Evolutionary conservation across 2,797 vertebrate species (phyloP).

Genomic region (Silurus lanzhouensis): DNA sequence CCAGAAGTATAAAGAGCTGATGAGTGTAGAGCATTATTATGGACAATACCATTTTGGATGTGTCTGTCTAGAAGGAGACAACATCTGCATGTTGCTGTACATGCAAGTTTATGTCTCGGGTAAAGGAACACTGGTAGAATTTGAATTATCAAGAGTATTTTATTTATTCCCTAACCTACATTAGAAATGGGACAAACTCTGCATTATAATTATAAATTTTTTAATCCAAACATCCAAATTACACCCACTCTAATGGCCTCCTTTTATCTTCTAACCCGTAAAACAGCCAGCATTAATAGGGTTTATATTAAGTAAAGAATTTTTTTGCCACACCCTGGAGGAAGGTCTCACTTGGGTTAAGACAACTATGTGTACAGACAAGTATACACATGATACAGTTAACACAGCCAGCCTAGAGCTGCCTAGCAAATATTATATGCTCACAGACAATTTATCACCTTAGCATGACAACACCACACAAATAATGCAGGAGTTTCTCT

Average conservation of each 20-base stretch:
- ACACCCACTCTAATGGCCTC: neutral
- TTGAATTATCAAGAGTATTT: too few relatives aligned
- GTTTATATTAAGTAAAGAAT: constrained; percentile 6
- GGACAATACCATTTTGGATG: neutral
- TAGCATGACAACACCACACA: neutral
- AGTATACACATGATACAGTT: constrained; percentile 39
- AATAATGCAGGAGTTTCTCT: neutral
- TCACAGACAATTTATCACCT: neutral
- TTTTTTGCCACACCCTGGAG: constrained; percentile 37
- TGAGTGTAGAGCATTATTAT: neutral
- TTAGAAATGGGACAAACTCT: neutral
- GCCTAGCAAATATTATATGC: neutral
- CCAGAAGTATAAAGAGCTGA: neutral
- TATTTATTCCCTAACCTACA: neutral
- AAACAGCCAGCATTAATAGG: neutral
- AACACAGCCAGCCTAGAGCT: constrained; percentile 16
- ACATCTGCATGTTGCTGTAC: neutral
- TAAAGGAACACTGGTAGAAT: neutral
- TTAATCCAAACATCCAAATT: neutral
- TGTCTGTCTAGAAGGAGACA: neutral
- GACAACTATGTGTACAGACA: constrained; percentile 37
- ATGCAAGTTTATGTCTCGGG: neutral
- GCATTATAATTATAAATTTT: neutral
- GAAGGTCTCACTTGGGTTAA: constrained; percentile 8
- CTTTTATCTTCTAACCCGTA: neutral